A percentile compares a stretch with the other conserved stretches of the same genome.
Conservation (phyloP, 2,797 vertebrate genomes). For the Falco berigora region DNA sequence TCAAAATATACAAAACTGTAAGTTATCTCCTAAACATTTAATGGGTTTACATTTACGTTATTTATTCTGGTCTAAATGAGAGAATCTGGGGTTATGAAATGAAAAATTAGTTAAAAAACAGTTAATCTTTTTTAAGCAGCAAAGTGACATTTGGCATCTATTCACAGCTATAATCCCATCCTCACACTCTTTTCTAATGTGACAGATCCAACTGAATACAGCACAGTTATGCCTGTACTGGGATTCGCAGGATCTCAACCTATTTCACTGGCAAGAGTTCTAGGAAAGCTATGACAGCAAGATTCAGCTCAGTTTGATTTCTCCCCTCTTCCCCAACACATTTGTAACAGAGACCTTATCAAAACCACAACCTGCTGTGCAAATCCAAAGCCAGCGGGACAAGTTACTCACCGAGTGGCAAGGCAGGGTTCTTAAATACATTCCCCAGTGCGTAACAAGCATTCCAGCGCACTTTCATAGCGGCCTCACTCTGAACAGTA, state of each 20-base stretch:
- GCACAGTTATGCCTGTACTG: not conserved
- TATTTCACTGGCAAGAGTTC: not conserved
- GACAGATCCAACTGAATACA: not conserved
- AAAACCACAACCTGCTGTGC: not conserved
- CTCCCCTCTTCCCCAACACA: not conserved
- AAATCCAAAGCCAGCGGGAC: not conserved
- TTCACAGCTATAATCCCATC: not conserved
- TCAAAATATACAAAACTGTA: not conserved
- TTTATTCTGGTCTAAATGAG: not conserved
- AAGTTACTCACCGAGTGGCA: slow-evolving; percentile 83
- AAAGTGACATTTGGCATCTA: not conserved
- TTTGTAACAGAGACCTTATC: not conserved
- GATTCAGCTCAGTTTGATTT: not conserved
- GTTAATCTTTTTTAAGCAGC: not conserved
- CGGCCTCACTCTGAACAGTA: slow-evolving; percentile 86
- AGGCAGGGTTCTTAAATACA: slow-evolving; percentile 87
- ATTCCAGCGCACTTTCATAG: slow-evolving; percentile 98
- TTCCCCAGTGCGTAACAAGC: slow-evolving; percentile 95
- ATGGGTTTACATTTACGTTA: not conserved
- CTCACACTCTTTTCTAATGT: not conserved
- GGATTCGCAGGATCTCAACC: not conserved
- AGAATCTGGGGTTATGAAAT: not conserved
- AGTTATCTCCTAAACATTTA: not conserved
- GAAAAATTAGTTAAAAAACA: not conserved
- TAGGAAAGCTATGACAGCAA: not conserved